Percentiles rank a stretch among this genome's conserved stretches.
phyloP scores from a whole-genome alignment of 1,140 invertebrate species.

The Ephestia elutella region DNA sequence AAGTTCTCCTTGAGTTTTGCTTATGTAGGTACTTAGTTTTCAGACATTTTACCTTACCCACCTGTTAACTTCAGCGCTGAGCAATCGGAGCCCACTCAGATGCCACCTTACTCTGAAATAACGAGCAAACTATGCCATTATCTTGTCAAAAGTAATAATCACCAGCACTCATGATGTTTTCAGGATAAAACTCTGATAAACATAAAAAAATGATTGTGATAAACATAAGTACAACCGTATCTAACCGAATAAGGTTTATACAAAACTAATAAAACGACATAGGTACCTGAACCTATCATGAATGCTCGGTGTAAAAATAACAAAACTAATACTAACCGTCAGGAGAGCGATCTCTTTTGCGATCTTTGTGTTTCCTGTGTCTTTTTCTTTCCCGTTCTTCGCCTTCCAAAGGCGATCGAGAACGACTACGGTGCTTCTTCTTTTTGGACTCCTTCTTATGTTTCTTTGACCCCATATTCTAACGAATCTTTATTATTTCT shows the following conservation, averaged over 20 bases:
- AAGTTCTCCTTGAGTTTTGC: no score
- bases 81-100: slow-evolving; percentile 48
- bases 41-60: slow-evolving; percentile 43
- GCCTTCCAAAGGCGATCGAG: slow-evolving; percentile 52
- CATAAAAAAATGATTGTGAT: not conserved
- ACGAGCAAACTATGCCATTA: slow-evolving; percentile 71
- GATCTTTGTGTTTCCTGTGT: slow-evolving; percentile 65
- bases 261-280: not conserved
- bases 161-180: slow-evolving; percentile 39
- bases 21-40: not conserved
- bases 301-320: slow-evolving; percentile 22
- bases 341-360: slow-evolving; percentile 62
- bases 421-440: slow-evolving; percentile 66
- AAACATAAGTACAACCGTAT: not conserved
- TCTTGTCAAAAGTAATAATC: slow-evolving; percentile 46
- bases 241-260: not conserved
- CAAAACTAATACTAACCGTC: slow-evolving; percentile 54
- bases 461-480: slow-evolving; percentile 61
- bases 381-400: slow-evolving; percentile 59
- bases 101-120: slow-evolving; percentile 68
- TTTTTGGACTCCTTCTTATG: slow-evolving; percentile 70
- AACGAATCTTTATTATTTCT: not conserved
- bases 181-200: not conserved
- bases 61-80: slow-evolving; percentile 41
- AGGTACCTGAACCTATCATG: slow-evolving; percentile 41